Percentiles rank a stretch among this genome's conserved stretches.
Conservation (phyloP, 2,888 invertebrate genomes). For the Ectemnius cavifrons region DNA sequence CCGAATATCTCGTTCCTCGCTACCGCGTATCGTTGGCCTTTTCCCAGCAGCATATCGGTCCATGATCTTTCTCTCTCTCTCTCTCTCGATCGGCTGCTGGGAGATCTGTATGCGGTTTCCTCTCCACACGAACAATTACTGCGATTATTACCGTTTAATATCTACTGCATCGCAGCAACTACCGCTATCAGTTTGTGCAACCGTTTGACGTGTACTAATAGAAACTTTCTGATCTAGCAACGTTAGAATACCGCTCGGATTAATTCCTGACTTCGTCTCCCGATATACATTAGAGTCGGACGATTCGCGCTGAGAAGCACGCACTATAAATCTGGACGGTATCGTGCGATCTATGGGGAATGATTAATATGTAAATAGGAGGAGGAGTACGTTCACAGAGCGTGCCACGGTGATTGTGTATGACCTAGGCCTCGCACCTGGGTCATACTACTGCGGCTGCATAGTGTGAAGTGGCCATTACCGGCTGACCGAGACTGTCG, state of each 20-base stretch:
- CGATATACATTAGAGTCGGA: background rate
- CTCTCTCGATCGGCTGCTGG: background rate
- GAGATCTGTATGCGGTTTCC: background rate
- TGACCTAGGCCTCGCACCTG: too few relatives aligned
- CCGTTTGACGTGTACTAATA: background rate
- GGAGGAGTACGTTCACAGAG: too few relatives aligned
- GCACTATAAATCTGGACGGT: too few relatives aligned
- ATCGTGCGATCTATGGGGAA: too few relatives aligned
- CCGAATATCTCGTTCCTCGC: background rate
- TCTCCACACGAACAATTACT: conserved; percentile 1
- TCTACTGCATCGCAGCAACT: background rate
- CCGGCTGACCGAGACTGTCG: background rate
- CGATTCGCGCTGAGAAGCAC: background rate
- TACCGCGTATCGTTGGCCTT: conserved; percentile 3
- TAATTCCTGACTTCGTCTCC: background rate
- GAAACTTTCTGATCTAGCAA: background rate
- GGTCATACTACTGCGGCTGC: background rate
- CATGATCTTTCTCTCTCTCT: background rate
- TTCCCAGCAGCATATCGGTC: background rate
- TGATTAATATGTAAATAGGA: too few relatives aligned
- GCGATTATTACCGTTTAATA: conserved; percentile 3
- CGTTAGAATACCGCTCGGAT: too few relatives aligned
- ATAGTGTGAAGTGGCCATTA: background rate
- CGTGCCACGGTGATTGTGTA: too few relatives aligned
- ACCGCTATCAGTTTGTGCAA: background rate